These are phyloP conservation scores for Penelope pileata DNA, from an alignment of 2,113 vertebrate genomes.

Conservation along the genomic window DNA sequence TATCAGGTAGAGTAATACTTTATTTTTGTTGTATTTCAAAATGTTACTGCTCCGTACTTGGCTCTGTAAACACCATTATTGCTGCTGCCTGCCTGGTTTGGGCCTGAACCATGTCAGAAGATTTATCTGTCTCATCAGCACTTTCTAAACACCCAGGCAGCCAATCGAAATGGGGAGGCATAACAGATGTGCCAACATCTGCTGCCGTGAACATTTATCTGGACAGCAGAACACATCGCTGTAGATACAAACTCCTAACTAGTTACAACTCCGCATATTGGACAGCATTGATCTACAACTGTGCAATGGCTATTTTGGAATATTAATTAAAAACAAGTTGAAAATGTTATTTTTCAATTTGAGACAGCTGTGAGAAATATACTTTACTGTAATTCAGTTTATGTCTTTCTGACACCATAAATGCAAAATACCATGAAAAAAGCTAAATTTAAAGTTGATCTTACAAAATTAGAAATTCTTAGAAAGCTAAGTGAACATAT, in stretches of 20 bases:
- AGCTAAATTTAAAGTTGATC: neutral
- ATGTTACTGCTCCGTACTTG: neutral
- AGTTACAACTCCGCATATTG: neutral
- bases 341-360: neutral
- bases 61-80: slow-evolving; percentile 23
- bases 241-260: slow-evolving; percentile 2
- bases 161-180: slow-evolving; percentile 26
- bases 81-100: slow-evolving; percentile 19
- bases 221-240: neutral
- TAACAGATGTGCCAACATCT: slow-evolving; percentile 67
- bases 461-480: neutral
- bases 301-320: neutral
- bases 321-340: slow-evolving; percentile 48
- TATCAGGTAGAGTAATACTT: neutral
- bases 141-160: slow-evolving; percentile 42
- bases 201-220: slow-evolving; percentile 46
- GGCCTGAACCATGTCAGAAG: slow-evolving; percentile 17
- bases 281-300: slow-evolving; percentile 17
- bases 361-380: slow-evolving; percentile 13
- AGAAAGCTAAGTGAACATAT: neutral
- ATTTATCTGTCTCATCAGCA: slow-evolving; percentile 63
- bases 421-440: neutral
- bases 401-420: neutral
- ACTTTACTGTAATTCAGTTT: neutral
- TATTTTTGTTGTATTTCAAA: slow-evolving; percentile 34